Evolutionary conservation across 2,888 invertebrate species (phyloP), one percentile per base, ranked within the genome.

Genomic region (Notocelia uddmanniana): DNA sequence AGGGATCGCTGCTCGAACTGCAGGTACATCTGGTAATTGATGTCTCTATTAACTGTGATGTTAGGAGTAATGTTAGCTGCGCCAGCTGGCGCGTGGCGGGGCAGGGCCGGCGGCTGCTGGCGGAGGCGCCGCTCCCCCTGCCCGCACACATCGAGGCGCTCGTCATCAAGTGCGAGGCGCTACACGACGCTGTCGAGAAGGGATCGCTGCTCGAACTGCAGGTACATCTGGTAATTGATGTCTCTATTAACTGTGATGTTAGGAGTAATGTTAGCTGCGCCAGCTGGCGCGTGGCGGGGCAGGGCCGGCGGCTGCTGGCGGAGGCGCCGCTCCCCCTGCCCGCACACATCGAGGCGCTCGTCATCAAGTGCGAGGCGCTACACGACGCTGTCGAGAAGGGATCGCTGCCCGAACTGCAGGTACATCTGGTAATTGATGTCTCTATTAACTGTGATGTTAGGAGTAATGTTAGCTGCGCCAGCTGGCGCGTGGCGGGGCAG

Each of bases 301-400:
- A 92, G 76, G 93, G 93, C 69, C 88, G 83, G 50, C 87, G 90
- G 73, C 85, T 93, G 73, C 84, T 92, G 69, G 84, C 85, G 74
- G 84, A 90, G 0, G 83, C 85, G n/a, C n/a, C n/a, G 0, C 75
- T 90, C 55, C 85, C 88, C 0, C 80, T 89, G 21, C 80, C 91
- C 0, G 82, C 80, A 62, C 86, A 89, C 74, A 79, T 92, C 58
- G 96, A 96, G 0, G 94, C 94, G 58, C 94, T 97, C 76, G 95
- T 97, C 91, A 96, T 96, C 3, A 97, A 96, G 88, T 97, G 97
- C 73, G 95, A 96, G 62, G 95, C 96, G 54, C 93, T 97, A 0
- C 97, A 98, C 82, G 95, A 96, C 58, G 96, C 97, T 0, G 97
- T 97, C 5, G 95, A 96, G 73, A 95, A 95, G 69, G 97, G 97